phyloP scores from a whole-genome alignment of 2,797 vertebrate species.

The Pelodytes ibericus region DNA sequence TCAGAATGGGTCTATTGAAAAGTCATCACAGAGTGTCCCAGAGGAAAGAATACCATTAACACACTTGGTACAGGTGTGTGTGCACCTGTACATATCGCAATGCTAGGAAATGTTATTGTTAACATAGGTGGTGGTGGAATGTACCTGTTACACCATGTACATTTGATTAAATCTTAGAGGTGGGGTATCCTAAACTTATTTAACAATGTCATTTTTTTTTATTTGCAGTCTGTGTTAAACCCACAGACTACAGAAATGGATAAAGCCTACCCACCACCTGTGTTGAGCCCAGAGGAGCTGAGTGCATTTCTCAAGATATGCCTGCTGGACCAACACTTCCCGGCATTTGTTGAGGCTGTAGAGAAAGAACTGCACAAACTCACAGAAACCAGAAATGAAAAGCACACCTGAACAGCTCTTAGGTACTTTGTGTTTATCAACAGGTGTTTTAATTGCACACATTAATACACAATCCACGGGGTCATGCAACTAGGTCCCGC shows the following conservation, averaged over 20 bases:
- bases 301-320: conserved; percentile 81
- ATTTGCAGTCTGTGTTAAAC: conserved; percentile 74
- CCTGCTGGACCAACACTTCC: conserved; percentile 86
- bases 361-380: conserved; percentile 83
- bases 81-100: no score
- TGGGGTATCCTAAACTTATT: no score
- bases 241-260: conserved; percentile 66
- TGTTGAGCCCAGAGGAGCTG: conserved; percentile 70
- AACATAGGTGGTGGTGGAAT: no score
- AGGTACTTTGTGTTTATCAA: conserved; percentile 97
- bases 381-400: conserved; percentile 41
- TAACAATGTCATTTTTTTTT: conserved; percentile 4
- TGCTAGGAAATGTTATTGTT: no score
- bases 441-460: conserved; percentile 89
- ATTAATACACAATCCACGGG: conserved; percentile 92
- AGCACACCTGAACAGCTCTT: conserved; percentile 57
- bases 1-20: conserved; percentile 11
- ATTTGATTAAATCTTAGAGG: no score
- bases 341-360: conserved; percentile 85
- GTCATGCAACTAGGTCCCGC: conserved; percentile 89
- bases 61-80: conserved; percentile 71
- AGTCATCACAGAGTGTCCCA: conserved; percentile 1
- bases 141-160: no score
- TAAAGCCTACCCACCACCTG: conserved; percentile 57
- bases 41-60: conserved; percentile 63